Percentiles rank a stretch among this genome's conserved stretches.
These are phyloP conservation scores for Anguilla pacifica DNA, from an alignment of 2,797 vertebrate genomes.

Conservation along the genomic window DNA sequence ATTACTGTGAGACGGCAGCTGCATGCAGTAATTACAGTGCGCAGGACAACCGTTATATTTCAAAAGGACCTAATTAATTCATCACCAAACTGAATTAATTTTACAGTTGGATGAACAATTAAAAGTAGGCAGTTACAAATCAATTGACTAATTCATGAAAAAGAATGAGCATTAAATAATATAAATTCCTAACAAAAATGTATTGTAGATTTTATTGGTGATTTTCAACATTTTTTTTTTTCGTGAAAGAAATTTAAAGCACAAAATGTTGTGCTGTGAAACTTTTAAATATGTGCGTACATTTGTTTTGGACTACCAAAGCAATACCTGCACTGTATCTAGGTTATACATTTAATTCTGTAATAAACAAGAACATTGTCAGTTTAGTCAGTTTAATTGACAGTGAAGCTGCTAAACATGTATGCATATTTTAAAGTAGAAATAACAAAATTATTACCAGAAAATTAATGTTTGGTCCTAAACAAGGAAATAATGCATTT, in stretches of 20 bases:
- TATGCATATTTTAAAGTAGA: not conserved
- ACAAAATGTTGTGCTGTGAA: not conserved
- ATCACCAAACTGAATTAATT: constrained; percentile 14
- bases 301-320: not conserved
- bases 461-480: not conserved
- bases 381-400: not conserved
- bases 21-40: not conserved
- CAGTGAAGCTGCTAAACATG: not conserved
- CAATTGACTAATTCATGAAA: not conserved
- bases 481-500: not conserved
- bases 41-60: not conserved
- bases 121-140: not conserved
- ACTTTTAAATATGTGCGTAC: not conserved
- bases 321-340: not conserved
- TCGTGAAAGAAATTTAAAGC: not conserved
- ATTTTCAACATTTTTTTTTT: not conserved
- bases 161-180: not conserved
- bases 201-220: not conserved
- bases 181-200: not conserved
- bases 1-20: not conserved
- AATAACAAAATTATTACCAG: not conserved
- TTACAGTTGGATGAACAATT: not conserved
- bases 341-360: not conserved
- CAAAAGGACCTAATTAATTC: not conserved
- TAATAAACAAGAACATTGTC: not conserved